Conservation (phyloP, 2,113 vertebrate species). For the Haplochromis vanheusdeni region DNA sequence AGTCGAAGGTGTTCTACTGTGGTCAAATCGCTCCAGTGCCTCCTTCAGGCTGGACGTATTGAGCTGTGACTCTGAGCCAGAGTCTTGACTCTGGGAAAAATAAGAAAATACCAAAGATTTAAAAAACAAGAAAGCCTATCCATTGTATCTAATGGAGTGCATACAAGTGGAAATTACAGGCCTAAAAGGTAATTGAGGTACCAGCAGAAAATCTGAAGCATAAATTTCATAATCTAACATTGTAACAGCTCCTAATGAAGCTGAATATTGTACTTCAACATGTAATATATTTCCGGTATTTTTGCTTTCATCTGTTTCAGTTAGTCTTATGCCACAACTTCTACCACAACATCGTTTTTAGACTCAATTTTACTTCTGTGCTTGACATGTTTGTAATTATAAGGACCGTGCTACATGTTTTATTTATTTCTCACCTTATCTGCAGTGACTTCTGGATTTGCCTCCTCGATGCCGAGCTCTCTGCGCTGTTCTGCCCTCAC, state of each 20-base stretch:
- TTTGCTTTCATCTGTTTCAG: neutral
- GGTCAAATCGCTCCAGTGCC: slow-evolving; percentile 90
- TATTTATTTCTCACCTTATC: slow-evolving; percentile 80
- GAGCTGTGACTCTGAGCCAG: slow-evolving; percentile 87
- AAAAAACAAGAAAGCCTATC: neutral
- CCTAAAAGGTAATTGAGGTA: neutral
- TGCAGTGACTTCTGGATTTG: slow-evolving; percentile 79
- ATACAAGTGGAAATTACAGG: neutral
- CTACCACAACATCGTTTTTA: neutral
- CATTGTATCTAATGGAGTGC: neutral
- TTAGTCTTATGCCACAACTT: neutral
- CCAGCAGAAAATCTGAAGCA: neutral
- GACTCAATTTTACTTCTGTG: neutral
- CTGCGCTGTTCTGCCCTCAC: slow-evolving; percentile 90
- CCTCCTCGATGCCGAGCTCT: slow-evolving; percentile 91
- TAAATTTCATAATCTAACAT: neutral
- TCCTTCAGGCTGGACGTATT: slow-evolving; percentile 95
- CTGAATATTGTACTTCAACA: neutral
- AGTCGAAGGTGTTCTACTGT: slow-evolving; percentile 84
- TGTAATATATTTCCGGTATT: neutral
- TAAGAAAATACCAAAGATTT: neutral
- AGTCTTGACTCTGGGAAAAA: slow-evolving; percentile 82
- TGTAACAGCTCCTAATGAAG: neutral
- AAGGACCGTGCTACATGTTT: neutral
- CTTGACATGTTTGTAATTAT: neutral